Percentiles rank a stretch among this genome's conserved stretches.
Evolutionary conservation across 1,140 invertebrate genomes (phyloP).

Genomic region (Ips typographus): DNA sequence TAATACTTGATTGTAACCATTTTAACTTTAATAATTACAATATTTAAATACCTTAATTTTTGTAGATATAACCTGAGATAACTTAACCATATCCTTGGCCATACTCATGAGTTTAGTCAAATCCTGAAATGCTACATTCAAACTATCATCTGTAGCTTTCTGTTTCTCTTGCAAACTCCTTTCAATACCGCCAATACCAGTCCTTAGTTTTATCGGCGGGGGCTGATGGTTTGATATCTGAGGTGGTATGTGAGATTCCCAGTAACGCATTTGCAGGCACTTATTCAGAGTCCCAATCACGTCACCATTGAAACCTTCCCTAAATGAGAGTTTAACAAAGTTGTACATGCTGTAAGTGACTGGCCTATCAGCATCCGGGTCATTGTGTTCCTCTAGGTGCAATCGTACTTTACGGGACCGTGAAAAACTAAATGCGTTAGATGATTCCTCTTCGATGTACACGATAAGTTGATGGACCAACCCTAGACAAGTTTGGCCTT

Average conservation of each 20-base stretch:
- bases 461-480: slow-evolving; percentile 71
- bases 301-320: slow-evolving; percentile 74
- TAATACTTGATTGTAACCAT: slow-evolving; percentile 52
- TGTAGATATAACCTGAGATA: slow-evolving; percentile 89
- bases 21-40: no score
- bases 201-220: slow-evolving; percentile 68
- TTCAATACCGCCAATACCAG: slow-evolving; percentile 96
- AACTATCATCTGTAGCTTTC: slow-evolving; percentile 87
- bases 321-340: slow-evolving; percentile 86
- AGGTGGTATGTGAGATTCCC: slow-evolving; percentile 53
- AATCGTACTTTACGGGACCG: slow-evolving; percentile 80
- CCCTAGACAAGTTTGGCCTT: slow-evolving; percentile 66
- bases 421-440: slow-evolving; percentile 72
- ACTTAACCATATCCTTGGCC: slow-evolving; percentile 95
- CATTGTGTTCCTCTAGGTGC: slow-evolving; percentile 66
- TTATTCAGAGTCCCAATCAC: slow-evolving; percentile 68
- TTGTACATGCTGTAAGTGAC: slow-evolving; percentile 68
- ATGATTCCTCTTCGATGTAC: slow-evolving; percentile 75
- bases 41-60: slow-evolving; percentile 78
- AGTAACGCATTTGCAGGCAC: slow-evolving; percentile 61
- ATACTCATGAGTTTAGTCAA: slow-evolving; percentile 91
- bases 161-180: slow-evolving; percentile 87
- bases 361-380: slow-evolving; percentile 69
- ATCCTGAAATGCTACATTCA: slow-evolving; percentile 93
- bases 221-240: slow-evolving; percentile 40